Evolutionary conservation across 1,140 invertebrate genomes (phyloP).

Genomic region (Zaprionus ghesquierei): DNA sequence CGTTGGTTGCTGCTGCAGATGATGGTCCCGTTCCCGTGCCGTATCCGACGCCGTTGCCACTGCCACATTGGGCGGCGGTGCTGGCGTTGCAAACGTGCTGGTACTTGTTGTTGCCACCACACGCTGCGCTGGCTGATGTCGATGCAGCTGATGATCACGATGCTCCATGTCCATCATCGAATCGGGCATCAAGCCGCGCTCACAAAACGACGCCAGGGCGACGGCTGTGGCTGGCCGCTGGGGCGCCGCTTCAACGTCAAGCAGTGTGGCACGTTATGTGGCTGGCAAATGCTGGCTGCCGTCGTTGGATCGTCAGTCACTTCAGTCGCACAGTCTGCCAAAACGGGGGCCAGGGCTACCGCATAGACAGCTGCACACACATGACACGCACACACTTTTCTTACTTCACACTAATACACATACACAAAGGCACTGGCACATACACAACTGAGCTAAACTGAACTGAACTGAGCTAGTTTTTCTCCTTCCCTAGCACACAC

Average conservation of each 20-base stretch:
- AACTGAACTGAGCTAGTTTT: conserved; percentile 68
- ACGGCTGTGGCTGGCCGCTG: conserved; percentile 44
- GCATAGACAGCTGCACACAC: background rate
- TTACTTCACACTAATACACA: background rate
- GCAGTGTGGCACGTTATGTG: conserved; percentile 22
- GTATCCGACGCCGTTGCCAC: conserved; percentile 11
- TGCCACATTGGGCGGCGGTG: conserved; percentile 35
- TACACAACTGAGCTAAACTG: conserved; percentile 37
- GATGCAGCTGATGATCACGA: conserved; percentile 69
- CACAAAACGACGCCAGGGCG: conserved; percentile 72
- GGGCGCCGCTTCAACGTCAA: conserved; percentile 33
- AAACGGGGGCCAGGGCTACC: conserved; percentile 8
- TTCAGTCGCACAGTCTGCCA: background rate
- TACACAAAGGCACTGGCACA: background rate
- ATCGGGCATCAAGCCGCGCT: conserved; percentile 71
- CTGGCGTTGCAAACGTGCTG: conserved; percentile 60
- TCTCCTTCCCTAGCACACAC: conserved; percentile 55
- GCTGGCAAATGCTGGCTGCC: background rate
- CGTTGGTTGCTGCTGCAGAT: conserved; percentile 41
- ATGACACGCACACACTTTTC: background rate
- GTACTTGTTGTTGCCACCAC: conserved; percentile 44
- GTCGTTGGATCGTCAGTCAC: conserved; percentile 13
- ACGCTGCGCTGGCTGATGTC: conserved; percentile 54
- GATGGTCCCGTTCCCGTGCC: conserved; percentile 55
- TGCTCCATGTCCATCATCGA: conserved; percentile 78